A percentile compares a stretch with the other conserved stretches of the same genome.
These are phyloP conservation scores for Myiopsitta monachus DNA, from an alignment of 2,113 vertebrate species.

Conservation along the genomic window DNA sequence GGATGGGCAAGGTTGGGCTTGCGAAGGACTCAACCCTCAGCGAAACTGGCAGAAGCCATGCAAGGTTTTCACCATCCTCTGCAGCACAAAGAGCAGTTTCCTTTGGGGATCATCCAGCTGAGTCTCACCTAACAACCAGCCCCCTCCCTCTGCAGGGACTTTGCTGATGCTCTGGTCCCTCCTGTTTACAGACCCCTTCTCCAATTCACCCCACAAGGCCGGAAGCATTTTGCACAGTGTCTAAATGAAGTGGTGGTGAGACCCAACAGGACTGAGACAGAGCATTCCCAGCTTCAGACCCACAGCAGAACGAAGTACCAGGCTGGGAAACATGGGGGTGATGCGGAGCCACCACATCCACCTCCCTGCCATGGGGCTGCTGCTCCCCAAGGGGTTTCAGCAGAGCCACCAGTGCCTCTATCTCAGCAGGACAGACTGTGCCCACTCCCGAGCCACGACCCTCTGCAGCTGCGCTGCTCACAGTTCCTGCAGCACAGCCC, in stretches of 20 bases:
- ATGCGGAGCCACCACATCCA: neutral
- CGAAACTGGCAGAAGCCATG: neutral
- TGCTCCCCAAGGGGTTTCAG: neutral
- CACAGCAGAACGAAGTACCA: neutral
- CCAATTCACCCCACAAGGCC: rapidly evolving
- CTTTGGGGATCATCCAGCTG: neutral
- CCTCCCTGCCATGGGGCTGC: neutral
- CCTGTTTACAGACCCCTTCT: neutral
- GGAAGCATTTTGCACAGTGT: neutral
- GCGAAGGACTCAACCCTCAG: neutral
- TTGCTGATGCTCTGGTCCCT: neutral
- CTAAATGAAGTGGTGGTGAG: neutral
- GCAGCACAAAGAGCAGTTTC: neutral
- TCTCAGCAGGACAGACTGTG: neutral
- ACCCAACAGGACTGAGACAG: rapidly evolving
- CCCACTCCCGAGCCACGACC: neutral
- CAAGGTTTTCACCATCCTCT: neutral
- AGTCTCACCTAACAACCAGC: neutral
- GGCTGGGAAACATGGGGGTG: rapidly evolving
- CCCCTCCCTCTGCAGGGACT: neutral
- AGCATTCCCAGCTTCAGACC: neutral
- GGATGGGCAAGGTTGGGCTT: neutral
- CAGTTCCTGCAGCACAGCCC: neutral
- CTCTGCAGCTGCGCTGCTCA: neutral
- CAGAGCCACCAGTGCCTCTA: neutral